Base-by-base conservation (phyloP, 2,888 invertebrate genomes). In the Mimachlamys varia region DNA sequence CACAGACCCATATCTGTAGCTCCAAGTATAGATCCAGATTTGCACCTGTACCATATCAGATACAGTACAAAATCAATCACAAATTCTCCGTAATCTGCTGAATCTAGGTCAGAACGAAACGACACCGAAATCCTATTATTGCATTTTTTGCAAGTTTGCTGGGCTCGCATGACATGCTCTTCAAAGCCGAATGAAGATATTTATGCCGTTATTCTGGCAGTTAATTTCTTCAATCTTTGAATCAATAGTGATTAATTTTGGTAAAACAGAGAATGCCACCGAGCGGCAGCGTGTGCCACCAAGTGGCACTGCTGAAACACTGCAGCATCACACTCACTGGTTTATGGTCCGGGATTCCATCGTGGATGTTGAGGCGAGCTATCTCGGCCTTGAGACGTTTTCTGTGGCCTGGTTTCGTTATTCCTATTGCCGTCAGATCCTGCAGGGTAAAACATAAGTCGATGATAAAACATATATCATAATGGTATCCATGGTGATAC, bases 321-420 rank as follows among this genome's bases (percentile, higher is more conserved):
- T 53, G 53, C 53, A 53, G 12, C 89, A 87, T 38, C 22, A 55
- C 44, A 94, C 95, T 93, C 93, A 96, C 96, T 10, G 96, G 96
- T 93, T 95, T 96, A 91, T 94, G 95, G 91, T 99, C 99, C 93
- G 99, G 99, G 95, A 99, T 97, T 95, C 99, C 99, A 97, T 99
- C 99, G 88, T 98, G 98, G 95, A 99, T 98, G 96, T 98, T 99
- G 92, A 99, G 97, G 96, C 98, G 98, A 94, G 98, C 99, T 96
- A 99, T 99, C 97, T 99, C 99, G 91, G 98, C 98, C 97, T 99
- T 99, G 96, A 99, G 97, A 95, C 98, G 98, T 97, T 99, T 99
- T 94, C 99, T 97, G 97, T 99, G 99, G 96, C 98, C 98, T 62
- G 99, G 99, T 97, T 99, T 99, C 96, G 99, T 99, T 95, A 99